Percentiles rank a stretch among this genome's conserved stretches.
These are phyloP conservation scores for Alca torda DNA, from an alignment of 2,797 vertebrate species.

Conservation along the genomic window DNA sequence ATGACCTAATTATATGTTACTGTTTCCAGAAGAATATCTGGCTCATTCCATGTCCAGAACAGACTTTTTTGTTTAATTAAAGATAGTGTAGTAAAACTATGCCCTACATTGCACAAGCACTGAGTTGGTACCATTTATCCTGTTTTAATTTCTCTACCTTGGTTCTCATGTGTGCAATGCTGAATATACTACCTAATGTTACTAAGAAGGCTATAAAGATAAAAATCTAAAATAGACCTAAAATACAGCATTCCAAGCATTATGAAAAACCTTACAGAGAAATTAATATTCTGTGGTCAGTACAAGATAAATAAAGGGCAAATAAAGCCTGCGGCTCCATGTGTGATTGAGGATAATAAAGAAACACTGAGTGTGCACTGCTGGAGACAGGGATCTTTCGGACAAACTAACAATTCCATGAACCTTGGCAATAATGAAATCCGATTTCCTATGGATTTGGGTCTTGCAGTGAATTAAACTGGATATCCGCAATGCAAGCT, in stretches of 20 bases:
- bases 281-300: conserved; percentile 49
- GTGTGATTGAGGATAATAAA: conserved; percentile 3
- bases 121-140: not conserved
- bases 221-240: conserved; percentile 30
- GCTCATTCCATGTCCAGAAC: not conserved
- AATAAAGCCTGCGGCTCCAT: conserved; percentile 30
- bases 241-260: not conserved
- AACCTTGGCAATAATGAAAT: conserved; percentile 18
- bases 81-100: not conserved
- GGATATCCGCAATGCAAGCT: not conserved
- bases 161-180: not conserved
- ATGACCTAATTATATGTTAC: conserved; percentile 26
- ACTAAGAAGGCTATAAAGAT: conserved; percentile 28
- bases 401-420: conserved; percentile 26
- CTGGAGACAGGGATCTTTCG: conserved; percentile 9
- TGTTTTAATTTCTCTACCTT: not conserved
- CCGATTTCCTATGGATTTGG: not conserved
- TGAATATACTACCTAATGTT: not conserved
- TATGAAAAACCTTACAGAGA: not conserved
- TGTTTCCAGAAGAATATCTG: conserved; percentile 37
- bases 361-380: not conserved
- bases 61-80: not conserved
- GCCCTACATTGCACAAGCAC: not conserved
- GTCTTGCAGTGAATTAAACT: conserved; percentile 21
- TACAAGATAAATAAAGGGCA: conserved; percentile 43